phyloP scores from a whole-genome alignment of 2,797 vertebrate genomes.

The Ceyx erithaca region DNA sequence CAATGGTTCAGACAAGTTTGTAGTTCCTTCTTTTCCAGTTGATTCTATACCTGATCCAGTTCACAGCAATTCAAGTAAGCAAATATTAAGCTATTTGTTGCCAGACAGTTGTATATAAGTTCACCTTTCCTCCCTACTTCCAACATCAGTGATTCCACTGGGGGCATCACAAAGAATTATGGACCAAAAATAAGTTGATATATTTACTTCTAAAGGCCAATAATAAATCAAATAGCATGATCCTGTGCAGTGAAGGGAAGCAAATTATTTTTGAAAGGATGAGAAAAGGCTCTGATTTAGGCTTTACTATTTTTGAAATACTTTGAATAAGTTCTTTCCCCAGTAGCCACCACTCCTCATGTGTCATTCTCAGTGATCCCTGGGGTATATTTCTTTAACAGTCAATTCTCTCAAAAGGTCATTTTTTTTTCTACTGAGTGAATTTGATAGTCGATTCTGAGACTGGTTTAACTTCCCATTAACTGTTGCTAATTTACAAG shows the following conservation, averaged over 20 bases:
- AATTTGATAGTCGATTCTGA: conserved; percentile 63
- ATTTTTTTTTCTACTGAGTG: conserved; percentile 1
- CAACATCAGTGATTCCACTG: neutral
- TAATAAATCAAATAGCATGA: neutral
- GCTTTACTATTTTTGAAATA: conserved; percentile 51
- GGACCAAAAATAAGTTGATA: neutral
- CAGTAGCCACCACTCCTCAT: neutral
- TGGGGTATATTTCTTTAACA: conserved; percentile 44
- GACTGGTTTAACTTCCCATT: conserved; percentile 67
- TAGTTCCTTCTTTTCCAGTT: neutral
- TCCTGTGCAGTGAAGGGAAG: neutral
- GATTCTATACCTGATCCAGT: neutral
- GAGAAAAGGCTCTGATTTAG: neutral
- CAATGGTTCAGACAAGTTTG: neutral
- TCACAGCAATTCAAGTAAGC: neutral
- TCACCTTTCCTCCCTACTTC: neutral
- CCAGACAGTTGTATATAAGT: neutral
- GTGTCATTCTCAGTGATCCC: conserved; percentile 24
- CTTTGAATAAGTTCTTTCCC: conserved; percentile 55
- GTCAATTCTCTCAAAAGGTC: conserved; percentile 62
- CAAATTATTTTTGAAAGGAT: conserved; percentile 26
- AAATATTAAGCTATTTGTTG: neutral
- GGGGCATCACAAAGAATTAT: neutral
- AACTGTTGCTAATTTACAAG: conserved; percentile 67
- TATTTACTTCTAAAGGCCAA: conserved; percentile 48